These are phyloP conservation scores for Colletes collaris DNA, from an alignment of 2,888 invertebrate genomes.

Conservation along the genomic window DNA sequence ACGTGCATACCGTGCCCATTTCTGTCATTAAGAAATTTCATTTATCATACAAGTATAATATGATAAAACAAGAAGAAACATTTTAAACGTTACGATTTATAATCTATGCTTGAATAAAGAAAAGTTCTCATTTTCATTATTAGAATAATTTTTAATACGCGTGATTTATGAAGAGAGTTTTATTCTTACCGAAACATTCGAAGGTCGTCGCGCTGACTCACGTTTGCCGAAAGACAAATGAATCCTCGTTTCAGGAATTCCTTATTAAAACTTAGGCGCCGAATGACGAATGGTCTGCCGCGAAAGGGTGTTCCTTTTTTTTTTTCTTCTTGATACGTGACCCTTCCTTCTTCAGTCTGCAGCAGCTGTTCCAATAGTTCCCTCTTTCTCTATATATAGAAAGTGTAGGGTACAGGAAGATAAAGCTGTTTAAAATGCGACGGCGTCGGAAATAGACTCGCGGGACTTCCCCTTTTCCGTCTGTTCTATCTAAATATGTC, in stretches of 20 bases:
- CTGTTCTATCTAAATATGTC: slow-evolving; percentile 69
- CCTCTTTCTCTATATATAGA: slow-evolving; percentile 72
- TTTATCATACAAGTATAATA: slow-evolving; percentile 8
- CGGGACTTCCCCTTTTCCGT: slow-evolving; percentile 72
- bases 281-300: slow-evolving; percentile 67
- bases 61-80: background rate
- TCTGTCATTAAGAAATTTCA: slow-evolving; percentile 35
- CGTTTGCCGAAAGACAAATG: slow-evolving; percentile 43
- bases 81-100: background rate
- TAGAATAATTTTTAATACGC: background rate
- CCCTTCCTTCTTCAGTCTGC: slow-evolving; percentile 55
- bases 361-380: slow-evolving; percentile 75
- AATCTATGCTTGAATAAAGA: background rate
- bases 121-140: too few species aligned
- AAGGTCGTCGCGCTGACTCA: background rate
- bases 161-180: too few species aligned
- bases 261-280: slow-evolving; percentile 63
- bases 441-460: slow-evolving; percentile 74
- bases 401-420: slow-evolving; percentile 69
- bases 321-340: slow-evolving; percentile 30
- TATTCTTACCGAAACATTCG: background rate
- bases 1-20: slow-evolving; percentile 34
- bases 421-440: slow-evolving; percentile 72
- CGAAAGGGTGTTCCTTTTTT: slow-evolving; percentile 62
- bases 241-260: slow-evolving; percentile 43